Conservation (phyloP, 1,140 invertebrate species). For the Pseudomyrmex sp. region DNA sequence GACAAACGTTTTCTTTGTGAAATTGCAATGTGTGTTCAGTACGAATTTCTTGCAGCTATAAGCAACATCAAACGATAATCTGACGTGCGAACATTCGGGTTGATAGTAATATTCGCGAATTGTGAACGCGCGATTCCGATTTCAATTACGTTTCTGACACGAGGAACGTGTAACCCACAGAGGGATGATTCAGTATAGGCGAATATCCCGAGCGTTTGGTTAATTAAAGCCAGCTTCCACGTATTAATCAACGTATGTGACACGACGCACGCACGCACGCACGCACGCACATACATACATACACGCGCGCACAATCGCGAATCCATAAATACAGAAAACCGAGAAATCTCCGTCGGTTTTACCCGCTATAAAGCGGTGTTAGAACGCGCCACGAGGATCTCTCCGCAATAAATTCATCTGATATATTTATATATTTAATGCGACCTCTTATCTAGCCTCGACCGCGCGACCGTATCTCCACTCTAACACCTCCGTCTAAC, state of each 20-base stretch:
- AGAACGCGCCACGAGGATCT: not conserved
- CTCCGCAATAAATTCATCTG: slow-evolving; percentile 3
- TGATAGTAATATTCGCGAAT: slow-evolving; percentile 30
- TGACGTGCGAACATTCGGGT: not conserved
- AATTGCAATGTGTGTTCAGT: not conserved
- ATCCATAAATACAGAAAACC: slow-evolving; percentile 14
- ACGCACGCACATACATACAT: not conserved
- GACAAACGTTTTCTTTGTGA: not conserved
- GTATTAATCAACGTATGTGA: slow-evolving; percentile 22
- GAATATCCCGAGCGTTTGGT: slow-evolving; percentile 21
- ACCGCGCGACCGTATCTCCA: not conserved
- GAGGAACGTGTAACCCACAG: slow-evolving; percentile 17
- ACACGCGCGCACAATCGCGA: not conserved
- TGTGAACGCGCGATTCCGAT: slow-evolving; percentile 27
- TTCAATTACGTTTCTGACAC: slow-evolving; percentile 34
- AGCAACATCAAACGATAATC: slow-evolving; percentile 14
- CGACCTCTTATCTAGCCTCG: slow-evolving; percentile 20
- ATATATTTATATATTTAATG: slow-evolving; percentile 15
- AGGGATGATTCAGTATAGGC: slow-evolving; percentile 23
- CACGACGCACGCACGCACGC: not conserved
- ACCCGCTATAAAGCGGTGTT: not conserved
- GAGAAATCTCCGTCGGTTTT: not conserved
- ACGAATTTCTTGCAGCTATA: not conserved
- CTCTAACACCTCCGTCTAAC: slow-evolving; percentile 14
- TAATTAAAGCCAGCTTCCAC: slow-evolving; percentile 42